Evolutionary conservation across 2,113 vertebrate genomes (phyloP), one percentile per base, ranked within the genome.

Genomic region (Stegastes partitus): DNA sequence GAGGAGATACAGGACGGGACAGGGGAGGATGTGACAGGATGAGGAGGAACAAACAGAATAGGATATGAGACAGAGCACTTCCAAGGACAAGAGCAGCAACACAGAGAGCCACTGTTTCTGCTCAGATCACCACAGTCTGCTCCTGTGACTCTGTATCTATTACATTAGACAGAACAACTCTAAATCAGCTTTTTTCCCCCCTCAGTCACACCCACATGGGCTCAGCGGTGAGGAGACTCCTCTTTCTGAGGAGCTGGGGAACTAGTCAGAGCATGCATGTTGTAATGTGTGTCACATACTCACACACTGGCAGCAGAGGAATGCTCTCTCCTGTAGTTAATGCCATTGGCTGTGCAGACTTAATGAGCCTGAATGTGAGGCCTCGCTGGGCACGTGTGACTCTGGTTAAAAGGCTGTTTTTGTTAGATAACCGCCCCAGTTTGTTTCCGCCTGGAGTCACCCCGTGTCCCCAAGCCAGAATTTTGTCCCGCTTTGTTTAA

Each of bases 361-460:
- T 56, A 82, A 76, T 76, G 63, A 79, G 70, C 34, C 49, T 47
- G 66, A 77, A 79, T 84, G 42, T 55, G 71, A 66, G 64, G 74
- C 68, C 65, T 71, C 54, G 9, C 25, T 77, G 58, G 69, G 63
- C 49, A 42, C 10, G 42, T 61, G 68, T 77, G 67, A 42, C 54
- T 9, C 51, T 45, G 50, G 19, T 77, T 68, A 66, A 91, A 77
- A 83, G 37, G 68, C 68, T 74, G 50, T 68, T 83, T 62, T 69
- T 79, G 72, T 92, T 89, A 79, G 78, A 85, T 89, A 85, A 90
- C 79, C 62, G 84, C 9, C 87, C 92, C 34, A 87, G 77, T 88
- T 90, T 87, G 58, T 82, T 50, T 72, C 39, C 53, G 82, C 86
- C 83, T 18, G 34, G 2, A 74, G 87, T 62, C 86, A 45, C 71